Percentiles rank a stretch among this genome's conserved stretches.
These are phyloP conservation scores for Hirtodrosophila confusa DNA, from an alignment of 2,888 invertebrate genomes.

Conservation along the genomic window DNA sequence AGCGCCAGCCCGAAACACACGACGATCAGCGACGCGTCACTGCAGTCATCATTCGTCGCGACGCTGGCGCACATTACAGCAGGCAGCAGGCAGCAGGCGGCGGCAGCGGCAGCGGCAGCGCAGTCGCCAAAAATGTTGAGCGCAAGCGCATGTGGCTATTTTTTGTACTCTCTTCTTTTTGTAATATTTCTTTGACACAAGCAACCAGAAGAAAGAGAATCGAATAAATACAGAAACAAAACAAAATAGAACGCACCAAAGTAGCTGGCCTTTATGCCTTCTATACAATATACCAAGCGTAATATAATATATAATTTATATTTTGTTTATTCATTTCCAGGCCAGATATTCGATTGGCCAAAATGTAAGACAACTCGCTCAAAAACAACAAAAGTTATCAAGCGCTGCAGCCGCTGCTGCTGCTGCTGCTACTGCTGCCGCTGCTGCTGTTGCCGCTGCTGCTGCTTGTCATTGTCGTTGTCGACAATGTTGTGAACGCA, in stretches of 20 bases:
- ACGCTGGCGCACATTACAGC: conserved; percentile 45
- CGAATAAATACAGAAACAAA: conserved; percentile 5
- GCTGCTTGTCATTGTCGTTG: conserved; percentile 28
- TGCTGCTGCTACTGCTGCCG: conserved; percentile 11
- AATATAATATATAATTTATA: conserved; percentile 19
- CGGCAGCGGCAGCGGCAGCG: conserved; percentile 43
- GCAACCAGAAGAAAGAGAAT: conserved; percentile 5
- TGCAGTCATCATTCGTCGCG: conserved; percentile 29
- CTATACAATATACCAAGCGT: background rate
- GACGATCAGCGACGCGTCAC: conserved; percentile 38
- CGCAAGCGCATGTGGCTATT: too few species aligned
- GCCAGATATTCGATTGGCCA: conserved; percentile 29
- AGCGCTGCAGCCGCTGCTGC: conserved; percentile 17
- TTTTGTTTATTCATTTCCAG: conserved; percentile 48
- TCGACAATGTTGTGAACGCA: conserved; percentile 48
- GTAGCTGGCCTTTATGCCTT: conserved; percentile 10
- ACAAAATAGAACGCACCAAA: conserved; percentile 30
- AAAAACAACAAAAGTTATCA: conserved; percentile 28
- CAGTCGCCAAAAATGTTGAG: conserved; percentile 30
- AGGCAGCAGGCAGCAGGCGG: conserved; percentile 7
- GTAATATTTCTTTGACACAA: conserved; percentile 22
- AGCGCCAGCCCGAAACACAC: conserved; percentile 20
- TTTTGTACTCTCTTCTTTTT: conserved; percentile 25
- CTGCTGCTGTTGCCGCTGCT: conserved; percentile 1
- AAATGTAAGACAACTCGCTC: conserved; percentile 43